Evolutionary conservation across 2,888 invertebrate genomes (phyloP), one percentile per base, ranked within the genome.

Genomic region (Harpalus rubripes): DNA sequence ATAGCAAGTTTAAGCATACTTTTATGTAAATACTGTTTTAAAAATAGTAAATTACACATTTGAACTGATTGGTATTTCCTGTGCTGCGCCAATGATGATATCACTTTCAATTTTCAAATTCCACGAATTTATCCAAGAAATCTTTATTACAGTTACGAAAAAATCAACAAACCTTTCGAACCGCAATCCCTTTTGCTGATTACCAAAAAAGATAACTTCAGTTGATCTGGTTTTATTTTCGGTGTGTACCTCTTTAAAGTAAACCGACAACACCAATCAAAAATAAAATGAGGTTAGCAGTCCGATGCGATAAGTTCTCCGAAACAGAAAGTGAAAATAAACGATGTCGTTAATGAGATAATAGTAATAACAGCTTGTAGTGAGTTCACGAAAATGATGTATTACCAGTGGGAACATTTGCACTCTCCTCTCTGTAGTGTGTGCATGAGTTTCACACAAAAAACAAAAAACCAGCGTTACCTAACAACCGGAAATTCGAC

Each of bases 241-340:
- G 44, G 44, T 3, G 2, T 8, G 4, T 10, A 12, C 10, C 44
- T 52, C 44, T 52, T 52, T 52, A 52, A 52, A 52, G 10, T 52
- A 8, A 52, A 52, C 8, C 44, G 44, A 3, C 10, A 52, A 52
- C 44, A 52, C 44, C 12, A 52, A 52, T 52, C 44, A 52, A 52
- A 52, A 22, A n/a, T 22, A 52, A 81, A 68, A 81, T 68, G 22
- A 15, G 52, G 68, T 68, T 81, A 32, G 7, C 8, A 39, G 26
- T 52, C 44, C 44, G 44, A 44, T 10, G 44, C 44, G 44, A 52
- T 26, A 68, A 68, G 18, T 68, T 41, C 39, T 39, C 22, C 39
- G 59, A 16, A 74, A 74, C 74, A 32, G 41, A 74, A 74, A 74
- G 39, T 18, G 32, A 12, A 74, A 39, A 41, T 15, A 68, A 39